Conservation (phyloP, 1,140 invertebrate genomes). For the Ericerus pela region DNA sequence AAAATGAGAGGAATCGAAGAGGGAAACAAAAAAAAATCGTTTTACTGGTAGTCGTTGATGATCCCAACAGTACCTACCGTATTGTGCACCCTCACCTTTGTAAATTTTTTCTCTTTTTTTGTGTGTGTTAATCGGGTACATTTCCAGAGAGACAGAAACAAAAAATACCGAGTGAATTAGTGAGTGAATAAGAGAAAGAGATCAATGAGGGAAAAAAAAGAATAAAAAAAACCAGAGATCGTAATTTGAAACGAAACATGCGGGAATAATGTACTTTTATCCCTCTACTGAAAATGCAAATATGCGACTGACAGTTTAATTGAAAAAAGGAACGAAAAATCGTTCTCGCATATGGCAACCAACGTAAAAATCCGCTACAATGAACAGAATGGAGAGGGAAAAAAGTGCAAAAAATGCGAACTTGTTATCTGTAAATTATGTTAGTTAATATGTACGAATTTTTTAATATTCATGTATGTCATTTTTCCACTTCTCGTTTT, state of each 20-base stretch:
- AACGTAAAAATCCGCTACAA: constrained; percentile 8
- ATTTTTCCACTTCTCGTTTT: not conserved
- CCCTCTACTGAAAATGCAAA: not conserved
- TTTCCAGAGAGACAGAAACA: not conserved
- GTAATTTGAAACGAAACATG: constrained; percentile 12
- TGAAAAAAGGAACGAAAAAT: constrained; percentile 11
- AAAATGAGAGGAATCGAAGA: too few relatives aligned
- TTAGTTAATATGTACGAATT: not conserved
- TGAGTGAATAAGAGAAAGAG: too few relatives aligned
- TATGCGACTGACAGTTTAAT: constrained; percentile 12
- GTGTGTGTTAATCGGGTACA: not conserved
- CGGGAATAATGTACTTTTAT: constrained; percentile 10
- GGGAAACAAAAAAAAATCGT: too few relatives aligned
- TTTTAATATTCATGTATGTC: not conserved
- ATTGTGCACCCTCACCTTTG: constrained; percentile 2
- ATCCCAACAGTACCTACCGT: constrained; percentile 1
- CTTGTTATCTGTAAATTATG: not conserved
- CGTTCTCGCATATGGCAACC: constrained; percentile 8
- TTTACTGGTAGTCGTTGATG: constrained; percentile 2
- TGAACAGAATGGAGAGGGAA: not conserved
- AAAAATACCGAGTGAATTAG: too few relatives aligned
- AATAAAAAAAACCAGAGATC: not conserved
- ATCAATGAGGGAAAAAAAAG: too few relatives aligned
- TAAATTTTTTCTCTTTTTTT: too few relatives aligned
- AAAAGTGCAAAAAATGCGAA: too few relatives aligned